Evolutionary conservation across 2,888 invertebrate species (phyloP), one percentile per base, ranked within the genome.

Genomic region (Tachina grossa): DNA sequence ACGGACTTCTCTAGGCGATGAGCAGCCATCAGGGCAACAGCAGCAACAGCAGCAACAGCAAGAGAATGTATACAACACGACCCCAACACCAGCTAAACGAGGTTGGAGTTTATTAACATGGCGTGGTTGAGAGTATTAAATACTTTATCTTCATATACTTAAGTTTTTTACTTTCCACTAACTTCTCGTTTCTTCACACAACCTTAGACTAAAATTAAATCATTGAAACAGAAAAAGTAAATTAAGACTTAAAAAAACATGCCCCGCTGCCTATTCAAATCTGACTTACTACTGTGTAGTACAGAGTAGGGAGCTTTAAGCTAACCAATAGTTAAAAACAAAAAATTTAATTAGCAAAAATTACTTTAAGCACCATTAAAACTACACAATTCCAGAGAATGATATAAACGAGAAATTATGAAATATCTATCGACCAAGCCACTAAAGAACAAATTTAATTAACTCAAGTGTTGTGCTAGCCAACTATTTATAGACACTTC

Each of bases 261-360:
- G 9, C 13, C 11, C 11, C 16, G 31, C 41, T 66, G 49, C 72
- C 66, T 59, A 39, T 45, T 45, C 16, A 10, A 53, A 53, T 45
- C 87, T 87, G 88, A 89, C 89, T 91, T 90, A 90, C 91, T 91
- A 91, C 91, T 90, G 89, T 91, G 91, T 91, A 91, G 91, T 91
- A 88, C 88, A 89, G 88, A 88, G 87, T 47, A 45, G 77, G 76
- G 69, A 74, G 55, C 47, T 69, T 13, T 72, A 1, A 57, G 45
- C 9, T 22, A 43, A 47, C n/a, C 3, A 41, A 59, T 19, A 61
- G 71, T 55, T 71, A 63, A n/a, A 43, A 13, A 51, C 2, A 45
- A 65, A 43, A 22, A 13, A 31, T 45, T 43, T 75, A 45, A 14
- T 47, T 49, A 31, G 49, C 9, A 69, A 75, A 68, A 75, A 47